Percentiles rank a stretch among this genome's conserved stretches.
Conservation (phyloP, 2,797 vertebrate species). For the Linurgus olivaceus region DNA sequence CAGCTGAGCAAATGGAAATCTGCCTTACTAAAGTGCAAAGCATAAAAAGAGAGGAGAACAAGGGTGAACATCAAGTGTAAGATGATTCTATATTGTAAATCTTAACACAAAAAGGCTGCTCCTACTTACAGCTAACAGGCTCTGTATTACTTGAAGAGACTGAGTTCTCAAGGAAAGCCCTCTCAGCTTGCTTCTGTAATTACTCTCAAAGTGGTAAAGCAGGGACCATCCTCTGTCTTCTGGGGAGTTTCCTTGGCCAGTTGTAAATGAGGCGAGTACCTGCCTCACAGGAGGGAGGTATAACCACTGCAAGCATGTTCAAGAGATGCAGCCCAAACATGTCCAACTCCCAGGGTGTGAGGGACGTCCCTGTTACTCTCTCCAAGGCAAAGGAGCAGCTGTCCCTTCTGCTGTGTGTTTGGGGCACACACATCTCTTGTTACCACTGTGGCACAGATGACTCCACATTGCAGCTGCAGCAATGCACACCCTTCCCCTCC, state of each 20-base stretch:
- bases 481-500: neutral
- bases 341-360: neutral
- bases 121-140: neutral
- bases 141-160: neutral
- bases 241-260: neutral
- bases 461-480: neutral
- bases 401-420: neutral
- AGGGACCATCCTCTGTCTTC: neutral
- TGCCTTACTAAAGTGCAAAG: neutral
- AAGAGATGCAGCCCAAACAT: neutral
- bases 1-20: neutral
- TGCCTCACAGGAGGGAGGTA: neutral
- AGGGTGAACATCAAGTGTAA: neutral
- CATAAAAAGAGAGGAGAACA: neutral
- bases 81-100: neutral
- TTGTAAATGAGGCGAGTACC: rapidly evolving
- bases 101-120: neutral
- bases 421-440: neutral
- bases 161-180: neutral
- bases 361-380: neutral
- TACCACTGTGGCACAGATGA: neutral
- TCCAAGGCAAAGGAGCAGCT: neutral
- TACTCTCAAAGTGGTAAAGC: neutral
- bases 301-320: neutral
- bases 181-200: neutral